Percentiles rank a stretch among this genome's conserved stretches.
Conservation (phyloP, 2,888 invertebrate species). For the Plusia festucae region DNA sequence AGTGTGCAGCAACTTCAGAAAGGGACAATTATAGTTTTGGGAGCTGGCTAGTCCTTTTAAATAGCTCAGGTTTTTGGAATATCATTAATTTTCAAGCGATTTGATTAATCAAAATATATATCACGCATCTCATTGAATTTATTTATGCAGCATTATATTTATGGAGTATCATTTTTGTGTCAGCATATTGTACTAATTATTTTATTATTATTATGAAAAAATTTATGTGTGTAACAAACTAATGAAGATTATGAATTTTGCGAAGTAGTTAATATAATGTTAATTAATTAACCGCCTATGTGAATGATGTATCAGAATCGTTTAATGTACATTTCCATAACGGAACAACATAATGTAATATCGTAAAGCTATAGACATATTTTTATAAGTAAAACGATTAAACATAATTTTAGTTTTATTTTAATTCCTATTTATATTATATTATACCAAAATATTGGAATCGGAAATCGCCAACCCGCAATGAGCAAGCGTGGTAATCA, state of each 20-base stretch:
- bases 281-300: constrained; percentile 4
- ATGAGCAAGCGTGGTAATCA: too few species aligned
- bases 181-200: not conserved
- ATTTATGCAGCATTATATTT: not conserved
- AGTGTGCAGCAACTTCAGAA: not conserved
- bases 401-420: not conserved
- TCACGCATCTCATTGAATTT: not conserved
- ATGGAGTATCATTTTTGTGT: not conserved
- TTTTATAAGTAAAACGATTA: not conserved
- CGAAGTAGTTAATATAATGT: not conserved
- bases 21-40: not conserved
- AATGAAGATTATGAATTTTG: not conserved
- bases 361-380: constrained; percentile 4
- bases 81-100: not conserved
- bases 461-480: too few species aligned
- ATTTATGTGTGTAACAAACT: not conserved
- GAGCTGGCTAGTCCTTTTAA: not conserved
- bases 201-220: not conserved
- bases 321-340: constrained; percentile 1
- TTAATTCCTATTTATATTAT: too few species aligned
- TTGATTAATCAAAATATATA: not conserved
- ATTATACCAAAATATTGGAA: too few species aligned
- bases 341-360: not conserved
- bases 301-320: not conserved
- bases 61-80: not conserved